phyloP scores from a whole-genome alignment of 2,797 vertebrate genomes.

The Enteromius thamalakanensis region DNA sequence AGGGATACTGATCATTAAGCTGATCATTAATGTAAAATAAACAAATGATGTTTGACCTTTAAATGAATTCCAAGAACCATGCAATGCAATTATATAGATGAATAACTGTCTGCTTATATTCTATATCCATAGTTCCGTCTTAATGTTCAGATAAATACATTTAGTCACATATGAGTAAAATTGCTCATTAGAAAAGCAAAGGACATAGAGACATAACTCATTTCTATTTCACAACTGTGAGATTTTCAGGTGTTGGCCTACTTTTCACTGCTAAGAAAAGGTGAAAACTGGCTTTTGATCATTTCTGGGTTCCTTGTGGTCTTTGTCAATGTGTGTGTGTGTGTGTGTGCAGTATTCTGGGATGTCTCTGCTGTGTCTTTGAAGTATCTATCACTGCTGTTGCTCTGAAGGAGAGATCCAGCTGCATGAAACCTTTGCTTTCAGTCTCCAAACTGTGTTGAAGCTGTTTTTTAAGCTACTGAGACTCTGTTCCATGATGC shows the following conservation, averaged over 20 bases:
- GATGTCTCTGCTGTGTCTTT: slow-evolving; percentile 52
- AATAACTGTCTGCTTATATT: background rate
- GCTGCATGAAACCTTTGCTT: slow-evolving; percentile 30
- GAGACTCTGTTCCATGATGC: slow-evolving; percentile 17
- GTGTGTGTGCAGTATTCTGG: slow-evolving; percentile 23
- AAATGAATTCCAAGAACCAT: background rate
- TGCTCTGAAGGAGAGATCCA: slow-evolving; percentile 44
- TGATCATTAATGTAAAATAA: background rate
- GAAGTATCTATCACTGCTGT: slow-evolving; percentile 59
- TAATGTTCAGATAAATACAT: background rate
- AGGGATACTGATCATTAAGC: background rate
- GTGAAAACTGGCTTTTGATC: slow-evolving; percentile 65
- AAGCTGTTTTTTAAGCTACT: slow-evolving; percentile 23
- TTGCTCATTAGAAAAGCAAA: slow-evolving; percentile 10
- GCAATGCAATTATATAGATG: background rate
- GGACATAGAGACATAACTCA: background rate
- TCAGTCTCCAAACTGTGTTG: background rate
- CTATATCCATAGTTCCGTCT: background rate
- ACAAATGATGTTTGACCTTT: background rate
- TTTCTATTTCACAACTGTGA: slow-evolving; percentile 25
- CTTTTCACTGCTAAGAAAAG: slow-evolving; percentile 56
- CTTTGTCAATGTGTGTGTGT: slow-evolving; percentile 43
- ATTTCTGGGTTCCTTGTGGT: slow-evolving; percentile 44
- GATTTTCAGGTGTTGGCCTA: slow-evolving; percentile 55
- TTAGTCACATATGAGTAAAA: background rate